phyloP scores from a whole-genome alignment of 2,797 vertebrate genomes.

The Rhincodon typus region DNA sequence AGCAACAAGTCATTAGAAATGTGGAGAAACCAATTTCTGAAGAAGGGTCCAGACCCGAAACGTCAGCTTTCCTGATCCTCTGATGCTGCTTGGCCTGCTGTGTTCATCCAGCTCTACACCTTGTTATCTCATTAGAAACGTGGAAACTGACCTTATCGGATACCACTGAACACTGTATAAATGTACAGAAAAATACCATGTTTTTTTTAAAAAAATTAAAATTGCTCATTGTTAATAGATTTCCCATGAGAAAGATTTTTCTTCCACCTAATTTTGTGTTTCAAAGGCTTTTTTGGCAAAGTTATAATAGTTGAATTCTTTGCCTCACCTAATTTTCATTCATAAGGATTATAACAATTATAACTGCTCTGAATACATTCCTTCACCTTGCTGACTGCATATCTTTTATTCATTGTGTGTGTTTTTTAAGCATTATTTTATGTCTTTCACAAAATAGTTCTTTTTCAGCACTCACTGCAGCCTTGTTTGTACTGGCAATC shows the following conservation, averaged over 20 bases:
- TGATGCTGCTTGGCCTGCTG: too few species aligned
- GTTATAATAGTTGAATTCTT: neutral
- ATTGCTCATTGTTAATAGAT: neutral
- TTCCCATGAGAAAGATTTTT: neutral
- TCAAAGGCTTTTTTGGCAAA: neutral
- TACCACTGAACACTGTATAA: neutral
- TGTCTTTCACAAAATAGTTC: neutral
- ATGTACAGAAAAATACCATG: neutral
- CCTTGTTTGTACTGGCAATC: neutral
- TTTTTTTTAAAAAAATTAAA: neutral
- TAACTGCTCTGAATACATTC: neutral
- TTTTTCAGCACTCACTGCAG: neutral
- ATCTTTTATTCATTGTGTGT: neutral
- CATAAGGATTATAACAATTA: neutral
- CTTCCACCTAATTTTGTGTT: neutral
- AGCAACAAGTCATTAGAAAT: neutral
- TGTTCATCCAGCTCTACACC: too few species aligned
- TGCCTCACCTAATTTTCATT: neutral
- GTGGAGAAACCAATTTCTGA: too few species aligned
- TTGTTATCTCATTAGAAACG: neutral
- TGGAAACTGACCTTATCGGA: neutral
- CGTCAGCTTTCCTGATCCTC: too few species aligned
- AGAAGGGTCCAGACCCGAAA: too few species aligned
- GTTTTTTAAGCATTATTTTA: neutral
- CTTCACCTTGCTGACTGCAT: neutral